Conservation (phyloP, 2,888 invertebrate species). For the Drosophila aldrichi region DNA sequence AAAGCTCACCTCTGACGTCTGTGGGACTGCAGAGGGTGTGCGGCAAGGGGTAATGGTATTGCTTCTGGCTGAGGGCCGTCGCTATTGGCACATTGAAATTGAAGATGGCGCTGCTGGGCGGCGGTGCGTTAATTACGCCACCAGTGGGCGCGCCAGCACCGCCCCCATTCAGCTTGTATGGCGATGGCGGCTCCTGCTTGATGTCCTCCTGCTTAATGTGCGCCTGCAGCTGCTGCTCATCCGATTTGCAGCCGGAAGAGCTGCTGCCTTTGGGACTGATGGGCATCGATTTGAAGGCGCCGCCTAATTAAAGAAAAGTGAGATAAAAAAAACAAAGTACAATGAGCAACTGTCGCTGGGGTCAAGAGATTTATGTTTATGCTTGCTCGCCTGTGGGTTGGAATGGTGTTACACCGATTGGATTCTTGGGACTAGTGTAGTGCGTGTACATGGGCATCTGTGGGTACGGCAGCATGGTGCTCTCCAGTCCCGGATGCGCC, state of each 20-base stretch:
- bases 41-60: constrained; percentile 70
- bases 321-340: not conserved
- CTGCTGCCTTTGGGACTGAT: constrained; percentile 86
- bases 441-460: constrained; percentile 86
- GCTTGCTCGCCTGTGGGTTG: constrained; percentile 90
- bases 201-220: constrained; percentile 81
- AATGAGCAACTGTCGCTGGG: constrained; percentile 48
- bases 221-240: constrained; percentile 68
- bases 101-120: constrained; percentile 75
- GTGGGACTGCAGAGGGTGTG: constrained; percentile 78
- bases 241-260: constrained; percentile 69
- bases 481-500: constrained; percentile 87
- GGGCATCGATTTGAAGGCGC: constrained; percentile 95
- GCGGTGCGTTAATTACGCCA: constrained; percentile 62
- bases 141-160: constrained; percentile 33
- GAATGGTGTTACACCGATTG: constrained; percentile 93
- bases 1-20: constrained; percentile 71
- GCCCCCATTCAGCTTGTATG: constrained; percentile 79
- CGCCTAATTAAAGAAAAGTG: constrained; percentile 86
- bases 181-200: constrained; percentile 84
- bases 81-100: constrained; percentile 84
- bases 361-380: constrained; percentile 12
- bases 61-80: constrained; percentile 77
- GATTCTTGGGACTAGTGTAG: constrained; percentile 91
- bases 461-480: constrained; percentile 83